Evolutionary conservation across 1,140 invertebrate genomes (phyloP).

Genomic region (Drosophila equinoxialis): DNA sequence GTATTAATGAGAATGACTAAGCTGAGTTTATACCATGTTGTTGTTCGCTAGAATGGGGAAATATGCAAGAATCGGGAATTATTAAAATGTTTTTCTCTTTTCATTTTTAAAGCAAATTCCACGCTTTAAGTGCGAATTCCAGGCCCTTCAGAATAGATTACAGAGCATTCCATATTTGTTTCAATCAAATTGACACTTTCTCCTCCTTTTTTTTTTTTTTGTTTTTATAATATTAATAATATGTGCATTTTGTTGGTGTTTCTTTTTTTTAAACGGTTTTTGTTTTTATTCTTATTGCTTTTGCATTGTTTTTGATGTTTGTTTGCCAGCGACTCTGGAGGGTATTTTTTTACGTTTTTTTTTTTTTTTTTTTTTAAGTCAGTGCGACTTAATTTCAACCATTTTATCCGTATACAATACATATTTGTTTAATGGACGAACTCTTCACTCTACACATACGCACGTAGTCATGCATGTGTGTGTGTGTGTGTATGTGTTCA

Average conservation of each 20-base stretch:
- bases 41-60: neutral
- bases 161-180: constrained; percentile 26
- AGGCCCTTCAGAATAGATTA: neutral
- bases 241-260: constrained; percentile 12
- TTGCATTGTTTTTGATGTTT: constrained; percentile 35
- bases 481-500: constrained; percentile 33
- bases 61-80: neutral
- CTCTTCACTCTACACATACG: constrained; percentile 7
- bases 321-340: constrained; percentile 27
- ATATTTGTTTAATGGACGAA: constrained; percentile 21
- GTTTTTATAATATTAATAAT: constrained; percentile 23
- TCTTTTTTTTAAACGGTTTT: constrained; percentile 17
- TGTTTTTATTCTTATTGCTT: constrained; percentile 35
- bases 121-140: neutral
- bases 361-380: constrained; percentile 40
- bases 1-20: constrained; percentile 8
- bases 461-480: constrained; percentile 1
- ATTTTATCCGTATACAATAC: constrained; percentile 32
- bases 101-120: neutral
- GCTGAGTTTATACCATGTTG: neutral
- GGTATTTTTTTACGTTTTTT: constrained; percentile 48
- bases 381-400: constrained; percentile 68
- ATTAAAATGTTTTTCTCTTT: neutral
- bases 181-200: constrained; percentile 1
- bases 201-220: constrained; percentile 24